Conservation (phyloP, 2,113 vertebrate species). For the Elephas maximus region DNA sequence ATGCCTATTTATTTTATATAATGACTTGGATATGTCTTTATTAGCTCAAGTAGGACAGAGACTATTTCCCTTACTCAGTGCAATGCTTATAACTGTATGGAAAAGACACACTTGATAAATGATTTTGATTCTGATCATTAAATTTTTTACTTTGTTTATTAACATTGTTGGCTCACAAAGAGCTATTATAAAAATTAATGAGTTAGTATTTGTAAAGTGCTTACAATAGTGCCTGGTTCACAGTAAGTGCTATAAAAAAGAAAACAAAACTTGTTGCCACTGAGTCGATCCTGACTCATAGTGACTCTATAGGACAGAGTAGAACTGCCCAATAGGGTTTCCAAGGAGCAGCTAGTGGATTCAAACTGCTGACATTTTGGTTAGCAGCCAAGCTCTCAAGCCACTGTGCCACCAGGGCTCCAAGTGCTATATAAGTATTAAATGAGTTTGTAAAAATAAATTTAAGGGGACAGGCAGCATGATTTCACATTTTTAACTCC, state of each 20-base stretch:
- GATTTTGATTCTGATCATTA: conserved; percentile 51
- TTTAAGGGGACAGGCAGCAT: not conserved
- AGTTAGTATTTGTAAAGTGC: conserved; percentile 39
- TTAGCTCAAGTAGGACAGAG: conserved; percentile 37
- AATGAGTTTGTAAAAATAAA: conserved; percentile 47
- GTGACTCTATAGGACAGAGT: too few species aligned
- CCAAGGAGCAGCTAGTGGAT: too few species aligned
- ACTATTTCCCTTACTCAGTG: not conserved
- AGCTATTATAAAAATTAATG: conserved; percentile 55
- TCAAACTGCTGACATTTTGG: too few species aligned
- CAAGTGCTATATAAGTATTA: not conserved
- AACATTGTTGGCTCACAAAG: not conserved
- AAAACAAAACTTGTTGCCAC: too few species aligned
- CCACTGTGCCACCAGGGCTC: too few species aligned
- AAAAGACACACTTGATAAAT: conserved; percentile 52
- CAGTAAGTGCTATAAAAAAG: not conserved
- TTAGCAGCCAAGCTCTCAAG: too few species aligned
- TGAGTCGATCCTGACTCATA: too few species aligned
- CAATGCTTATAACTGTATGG: not conserved
- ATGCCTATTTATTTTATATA: conserved; percentile 44
- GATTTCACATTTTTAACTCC: conserved; percentile 59
- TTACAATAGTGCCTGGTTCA: conserved; percentile 54
- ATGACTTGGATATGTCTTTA: conserved; percentile 45
- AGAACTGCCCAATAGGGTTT: too few species aligned
- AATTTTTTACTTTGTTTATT: conserved; percentile 40